These are phyloP conservation scores for Hydriomena furcata DNA, from an alignment of 2,888 invertebrate species.

Conservation along the genomic window DNA sequence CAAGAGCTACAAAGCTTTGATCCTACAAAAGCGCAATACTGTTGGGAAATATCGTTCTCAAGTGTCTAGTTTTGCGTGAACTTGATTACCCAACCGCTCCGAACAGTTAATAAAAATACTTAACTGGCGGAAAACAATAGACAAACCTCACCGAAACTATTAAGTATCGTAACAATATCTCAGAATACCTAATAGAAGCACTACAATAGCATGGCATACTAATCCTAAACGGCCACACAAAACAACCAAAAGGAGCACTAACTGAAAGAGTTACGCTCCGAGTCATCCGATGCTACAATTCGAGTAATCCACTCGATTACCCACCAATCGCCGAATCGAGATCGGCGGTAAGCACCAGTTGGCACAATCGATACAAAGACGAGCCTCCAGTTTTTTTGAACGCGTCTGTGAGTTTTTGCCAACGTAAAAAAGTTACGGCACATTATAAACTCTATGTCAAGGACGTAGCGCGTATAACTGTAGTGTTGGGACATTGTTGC, in stretches of 20 bases:
- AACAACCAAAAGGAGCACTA: constrained; percentile 40
- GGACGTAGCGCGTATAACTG: constrained; percentile 49
- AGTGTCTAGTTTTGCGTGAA: constrained; percentile 5
- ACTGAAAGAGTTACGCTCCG: constrained; percentile 45
- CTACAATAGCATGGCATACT: constrained; percentile 36
- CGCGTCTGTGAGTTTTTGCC: constrained; percentile 44
- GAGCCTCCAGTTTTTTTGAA: constrained; percentile 66
- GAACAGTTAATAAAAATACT: constrained; percentile 7
- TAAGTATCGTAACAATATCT: constrained; percentile 17
- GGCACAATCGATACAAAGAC: constrained; percentile 79
- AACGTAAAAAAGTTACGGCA: constrained; percentile 33
- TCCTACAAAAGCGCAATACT: not conserved
- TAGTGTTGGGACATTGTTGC: constrained; percentile 40
- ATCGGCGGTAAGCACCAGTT: constrained; percentile 79
- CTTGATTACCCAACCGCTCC: constrained; percentile 1
- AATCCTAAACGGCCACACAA: constrained; percentile 34
- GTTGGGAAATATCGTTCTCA: not conserved
- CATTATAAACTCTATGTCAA: constrained; percentile 59
- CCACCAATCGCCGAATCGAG: constrained; percentile 68
- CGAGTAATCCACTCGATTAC: constrained; percentile 68
- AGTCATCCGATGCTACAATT: constrained; percentile 48
- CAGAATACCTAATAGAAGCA: constrained; percentile 17
- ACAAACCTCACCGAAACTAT: constrained; percentile 7
- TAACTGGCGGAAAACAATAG: constrained; percentile 2
- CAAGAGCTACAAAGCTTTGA: no score